Evolutionary conservation across 2,888 invertebrate species (phyloP).

Genomic region (Dromius quadrimaculatus): DNA sequence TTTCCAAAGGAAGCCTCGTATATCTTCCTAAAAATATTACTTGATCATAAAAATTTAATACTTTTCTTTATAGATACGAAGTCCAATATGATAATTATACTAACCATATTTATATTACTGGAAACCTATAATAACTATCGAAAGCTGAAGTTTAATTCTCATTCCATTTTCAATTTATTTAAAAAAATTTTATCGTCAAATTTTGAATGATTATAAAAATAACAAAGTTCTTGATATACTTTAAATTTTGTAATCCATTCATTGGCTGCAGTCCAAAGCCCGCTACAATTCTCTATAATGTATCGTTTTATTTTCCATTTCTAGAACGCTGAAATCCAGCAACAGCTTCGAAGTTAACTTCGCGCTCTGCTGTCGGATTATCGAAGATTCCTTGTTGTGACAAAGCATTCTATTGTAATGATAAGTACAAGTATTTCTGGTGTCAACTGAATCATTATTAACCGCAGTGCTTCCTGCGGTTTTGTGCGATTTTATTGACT

Average conservation of each 20-base stretch:
- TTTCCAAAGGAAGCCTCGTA: too few species aligned
- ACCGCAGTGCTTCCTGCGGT: conserved; percentile 23
- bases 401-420: conserved; percentile 40
- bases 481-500: conserved; percentile 17
- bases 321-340: background rate
- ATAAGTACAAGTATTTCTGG: conserved; percentile 37
- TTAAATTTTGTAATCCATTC: too few species aligned
- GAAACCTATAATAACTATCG: too few species aligned
- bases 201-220: too few species aligned
- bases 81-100: too few species aligned
- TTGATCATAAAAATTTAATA: background rate
- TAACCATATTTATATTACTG: too few species aligned
- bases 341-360: background rate
- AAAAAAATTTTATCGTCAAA: too few species aligned
- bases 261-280: background rate
- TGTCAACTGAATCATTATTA: conserved; percentile 34
- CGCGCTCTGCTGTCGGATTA: conserved; percentile 17
- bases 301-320: conserved; percentile 9
- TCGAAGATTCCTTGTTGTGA: conserved; percentile 17
- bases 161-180: background rate
- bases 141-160: background rate
- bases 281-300: conserved; percentile 8
- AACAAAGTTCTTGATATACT: too few species aligned
- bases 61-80: too few species aligned
- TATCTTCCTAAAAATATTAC: background rate